phyloP scores from a whole-genome alignment of 2,797 vertebrate genomes.

The Acomys russatus region DNA sequence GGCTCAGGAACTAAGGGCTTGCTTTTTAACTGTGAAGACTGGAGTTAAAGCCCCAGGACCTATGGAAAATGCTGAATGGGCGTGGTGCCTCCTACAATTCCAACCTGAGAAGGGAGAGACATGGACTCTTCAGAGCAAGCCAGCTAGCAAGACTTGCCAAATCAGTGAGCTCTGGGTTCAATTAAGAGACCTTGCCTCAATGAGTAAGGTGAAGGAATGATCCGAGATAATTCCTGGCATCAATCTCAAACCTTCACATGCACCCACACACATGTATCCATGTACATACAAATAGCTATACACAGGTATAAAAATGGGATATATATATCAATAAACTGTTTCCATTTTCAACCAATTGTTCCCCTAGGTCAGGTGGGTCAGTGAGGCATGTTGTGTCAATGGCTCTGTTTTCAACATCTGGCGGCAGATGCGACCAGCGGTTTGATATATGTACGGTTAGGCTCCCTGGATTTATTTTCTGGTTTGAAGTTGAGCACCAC shows the following conservation, averaged over 20 bases:
- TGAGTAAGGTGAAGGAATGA: background rate
- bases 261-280: background rate
- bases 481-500: conserved; percentile 18
- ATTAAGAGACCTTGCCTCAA: background rate
- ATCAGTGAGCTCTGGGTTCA: background rate
- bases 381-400: background rate
- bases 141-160: background rate
- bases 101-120: background rate
- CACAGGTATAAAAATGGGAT: background rate
- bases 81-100: background rate
- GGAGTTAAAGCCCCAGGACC: background rate
- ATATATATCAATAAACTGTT: background rate
- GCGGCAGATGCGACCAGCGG: background rate
- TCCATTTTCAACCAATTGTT: background rate
- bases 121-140: background rate
- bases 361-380: background rate
- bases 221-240: background rate
- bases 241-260: background rate
- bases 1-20: background rate
- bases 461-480: conserved; percentile 44
- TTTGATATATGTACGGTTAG: background rate
- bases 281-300: background rate
- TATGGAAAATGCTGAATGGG: background rate
- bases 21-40: background rate
- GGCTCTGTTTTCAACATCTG: background rate